Base-by-base conservation (phyloP, 2,113 vertebrate genomes). In the Panurus biarmicus region DNA sequence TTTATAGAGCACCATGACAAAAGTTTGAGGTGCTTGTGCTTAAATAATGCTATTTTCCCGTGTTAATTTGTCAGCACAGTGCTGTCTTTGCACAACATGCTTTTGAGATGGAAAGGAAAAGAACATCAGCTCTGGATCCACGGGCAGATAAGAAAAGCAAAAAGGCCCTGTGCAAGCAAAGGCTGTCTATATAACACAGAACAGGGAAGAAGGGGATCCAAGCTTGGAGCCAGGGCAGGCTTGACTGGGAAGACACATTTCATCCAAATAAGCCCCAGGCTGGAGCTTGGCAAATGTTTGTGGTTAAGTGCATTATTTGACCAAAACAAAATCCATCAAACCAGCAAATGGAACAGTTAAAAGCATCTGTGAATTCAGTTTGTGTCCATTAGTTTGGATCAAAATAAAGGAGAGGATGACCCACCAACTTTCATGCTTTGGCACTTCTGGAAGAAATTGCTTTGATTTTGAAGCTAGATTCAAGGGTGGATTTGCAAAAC, bases 1-100 rank as follows among this genome's bases (percentile, higher is more conserved):
- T 96, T 96, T 96, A 93, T 88, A 96, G 91, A 95, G 87, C 47
- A 40, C 83, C 51, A 76, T 56, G 81, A 94, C 93, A 96, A 96
- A 95, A 79, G 93, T 93, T 91, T 78, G 91, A 85, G 91, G 62
- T 85, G 73, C 90, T 96, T 95, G 94, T 76, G 85, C 84, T 96
- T 96, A 94, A 96, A 94, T 87, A 95, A 96, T 62, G 48, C 74
- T 73, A 77, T 93, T 97, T 95, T 36, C 35, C 72, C 2, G 7
- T 84, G 70, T 89, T 96, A 93, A 94, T 96, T 92, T 93, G 88
- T 86, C 87, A 94, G 75, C 95, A 86, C 38, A 75, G 66, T 74
- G 74, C 67, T 92, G 91, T 76, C 89, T 89, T 91, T 94, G 60
- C 58, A 87, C 67, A 94, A 67, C 44, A 9, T 1, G 53, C 26